A percentile compares a stretch with the other conserved stretches of the same genome.
Evolutionary conservation across 2,113 vertebrate genomes (phyloP).

Genomic region (Corythaeola cristata): DNA sequence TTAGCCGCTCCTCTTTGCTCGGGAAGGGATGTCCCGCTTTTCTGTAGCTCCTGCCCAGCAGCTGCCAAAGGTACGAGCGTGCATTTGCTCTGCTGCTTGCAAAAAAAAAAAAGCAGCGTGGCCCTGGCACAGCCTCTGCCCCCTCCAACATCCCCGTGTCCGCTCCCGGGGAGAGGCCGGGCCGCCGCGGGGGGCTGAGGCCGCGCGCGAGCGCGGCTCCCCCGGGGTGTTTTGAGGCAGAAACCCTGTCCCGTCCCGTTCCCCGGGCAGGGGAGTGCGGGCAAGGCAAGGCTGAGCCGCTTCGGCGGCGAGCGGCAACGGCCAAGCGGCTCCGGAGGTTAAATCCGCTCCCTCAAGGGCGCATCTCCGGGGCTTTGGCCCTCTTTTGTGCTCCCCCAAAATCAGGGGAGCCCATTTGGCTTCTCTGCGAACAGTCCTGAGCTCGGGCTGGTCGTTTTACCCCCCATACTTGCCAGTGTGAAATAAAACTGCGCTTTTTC

Average conservation of each 20-base stretch:
- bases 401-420: background rate
- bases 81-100: background rate
- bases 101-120: background rate
- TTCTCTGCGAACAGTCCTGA: background rate
- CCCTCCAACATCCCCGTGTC: background rate
- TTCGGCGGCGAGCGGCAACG: background rate
- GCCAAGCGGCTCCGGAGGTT: background rate
- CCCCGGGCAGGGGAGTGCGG: background rate
- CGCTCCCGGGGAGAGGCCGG: background rate
- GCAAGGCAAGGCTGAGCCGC: background rate
- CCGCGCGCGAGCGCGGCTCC: background rate
- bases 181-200: too few relatives aligned
- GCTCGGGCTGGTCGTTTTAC: background rate
- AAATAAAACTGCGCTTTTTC: background rate
- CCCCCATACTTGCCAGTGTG: accelerated
- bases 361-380: background rate
- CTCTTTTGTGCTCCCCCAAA: background rate
- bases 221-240: background rate
- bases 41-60: background rate
- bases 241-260: background rate
- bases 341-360: too few relatives aligned
- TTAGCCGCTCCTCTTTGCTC: too few relatives aligned
- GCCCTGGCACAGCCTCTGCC: background rate
- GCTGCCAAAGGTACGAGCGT: background rate
- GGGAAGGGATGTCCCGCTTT: background rate